Percentiles rank a stretch among this genome's conserved stretches.
Evolutionary conservation across 2,797 vertebrate species (phyloP).

Genomic region (Leptodactylus fallax): DNA sequence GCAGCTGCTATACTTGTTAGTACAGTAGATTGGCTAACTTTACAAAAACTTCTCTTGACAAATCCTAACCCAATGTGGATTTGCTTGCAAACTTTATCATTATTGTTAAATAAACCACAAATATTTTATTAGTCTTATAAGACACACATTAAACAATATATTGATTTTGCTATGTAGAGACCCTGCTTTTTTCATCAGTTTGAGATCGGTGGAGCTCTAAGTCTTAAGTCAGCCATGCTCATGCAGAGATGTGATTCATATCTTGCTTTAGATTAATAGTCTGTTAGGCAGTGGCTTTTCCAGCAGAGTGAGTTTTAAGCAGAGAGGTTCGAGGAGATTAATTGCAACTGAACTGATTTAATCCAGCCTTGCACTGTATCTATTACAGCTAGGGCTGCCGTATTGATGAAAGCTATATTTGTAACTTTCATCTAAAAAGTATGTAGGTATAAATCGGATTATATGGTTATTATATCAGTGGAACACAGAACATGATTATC

Average conservation of each 20-base stretch:
- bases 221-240: constrained; percentile 25
- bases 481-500: too few species aligned
- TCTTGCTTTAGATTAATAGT: constrained; percentile 51
- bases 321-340: constrained; percentile 57
- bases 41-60: too few species aligned
- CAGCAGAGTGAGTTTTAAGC: constrained; percentile 57
- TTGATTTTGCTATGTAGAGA: background rate
- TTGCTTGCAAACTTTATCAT: too few species aligned
- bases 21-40: too few species aligned
- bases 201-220: constrained; percentile 27
- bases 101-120: too few species aligned
- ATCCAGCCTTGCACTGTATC: constrained; percentile 24
- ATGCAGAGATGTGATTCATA: constrained; percentile 47
- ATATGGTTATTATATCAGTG: too few species aligned
- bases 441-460: background rate
- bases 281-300: constrained; percentile 27
- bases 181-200: constrained; percentile 15
- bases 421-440: constrained; percentile 35
- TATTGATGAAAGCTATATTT: constrained; percentile 40
- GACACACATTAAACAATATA: background rate
- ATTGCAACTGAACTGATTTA: constrained; percentile 52
- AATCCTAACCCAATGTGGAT: too few species aligned
- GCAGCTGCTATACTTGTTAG: too few species aligned
- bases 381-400: constrained; percentile 19
- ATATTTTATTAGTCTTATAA: too few species aligned